A percentile compares a stretch with the other conserved stretches of the same genome.
Evolutionary conservation across 2,888 invertebrate species (phyloP).

Genomic region (Callosobruchus maculatus): DNA sequence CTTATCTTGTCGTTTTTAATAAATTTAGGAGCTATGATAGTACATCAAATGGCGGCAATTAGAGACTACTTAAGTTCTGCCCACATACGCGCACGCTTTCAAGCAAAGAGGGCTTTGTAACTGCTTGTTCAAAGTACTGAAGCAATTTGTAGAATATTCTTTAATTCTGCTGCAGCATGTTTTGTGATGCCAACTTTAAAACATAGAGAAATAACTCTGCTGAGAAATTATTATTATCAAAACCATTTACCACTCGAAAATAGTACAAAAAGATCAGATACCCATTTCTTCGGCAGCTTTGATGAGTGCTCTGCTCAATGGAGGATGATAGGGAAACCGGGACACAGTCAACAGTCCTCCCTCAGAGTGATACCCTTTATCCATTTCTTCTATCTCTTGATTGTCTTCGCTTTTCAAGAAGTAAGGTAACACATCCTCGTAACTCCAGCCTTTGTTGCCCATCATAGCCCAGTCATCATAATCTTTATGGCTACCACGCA

Average conservation of each 20-base stretch:
- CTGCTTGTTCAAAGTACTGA: too few relatives aligned
- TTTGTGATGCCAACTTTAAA: too few relatives aligned
- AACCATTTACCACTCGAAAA: neutral
- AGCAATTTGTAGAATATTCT: too few relatives aligned
- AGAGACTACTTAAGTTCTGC: too few relatives aligned
- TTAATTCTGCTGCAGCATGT: too few relatives aligned
- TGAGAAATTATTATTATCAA: too few relatives aligned
- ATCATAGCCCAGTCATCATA: slow-evolving; percentile 83
- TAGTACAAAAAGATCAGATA: slow-evolving; percentile 26
- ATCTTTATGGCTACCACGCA: slow-evolving; percentile 81
- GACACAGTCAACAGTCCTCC: slow-evolving; percentile 77
- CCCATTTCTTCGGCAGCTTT: slow-evolving; percentile 77
- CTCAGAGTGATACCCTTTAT: slow-evolving; percentile 70
- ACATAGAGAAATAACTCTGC: too few relatives aligned
- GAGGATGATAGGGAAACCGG: slow-evolving; percentile 83
- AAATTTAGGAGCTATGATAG: too few relatives aligned
- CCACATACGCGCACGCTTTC: too few relatives aligned
- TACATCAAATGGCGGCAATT: too few relatives aligned
- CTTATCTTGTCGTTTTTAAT: too few relatives aligned
- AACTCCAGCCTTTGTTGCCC: slow-evolving; percentile 87
- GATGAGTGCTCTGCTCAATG: slow-evolving; percentile 72
- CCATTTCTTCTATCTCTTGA: slow-evolving; percentile 65
- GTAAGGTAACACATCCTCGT: slow-evolving; percentile 84
- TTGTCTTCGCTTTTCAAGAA: slow-evolving; percentile 87
- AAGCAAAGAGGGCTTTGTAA: too few relatives aligned